Evolutionary conservation across 2,888 invertebrate genomes (phyloP), one percentile per base, ranked within the genome.

Genomic region (Apamea crenata): DNA sequence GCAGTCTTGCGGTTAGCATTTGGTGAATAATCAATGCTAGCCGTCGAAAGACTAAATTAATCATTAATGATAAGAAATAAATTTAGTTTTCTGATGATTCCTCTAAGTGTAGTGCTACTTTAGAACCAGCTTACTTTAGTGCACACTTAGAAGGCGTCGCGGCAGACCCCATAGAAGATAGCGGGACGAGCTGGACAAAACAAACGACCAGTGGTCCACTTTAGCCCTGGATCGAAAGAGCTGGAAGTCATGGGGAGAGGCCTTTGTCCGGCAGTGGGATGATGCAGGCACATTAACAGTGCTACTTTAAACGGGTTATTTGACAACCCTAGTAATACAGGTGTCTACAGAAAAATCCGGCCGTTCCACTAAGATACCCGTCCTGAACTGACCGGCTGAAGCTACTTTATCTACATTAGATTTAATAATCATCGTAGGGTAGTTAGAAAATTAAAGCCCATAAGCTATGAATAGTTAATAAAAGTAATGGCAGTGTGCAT

Each of bases 261-360:
- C 16, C 5, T 47, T 47, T 47, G 16, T 12, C 47, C 16, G 12
- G 47, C 47, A 5, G 5, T 47, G 16, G 14, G 16, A 16, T 3
- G 16, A 47, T 47, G 47, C 47, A 47, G 16, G 47, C 47, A 47
- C 16, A 47, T 47, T 47, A 47, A 16, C 16, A 47, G 47, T 47
- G 47, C 14, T 14, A 32, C 1, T 70, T 25, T 2, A 32, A 61
- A 61, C 32, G 2, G 0, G 3, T 36, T 1, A 29, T 7, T 69
- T 5, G 86, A 21, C 88, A 92, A 70, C 92, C 91, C 90, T 92
- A 85, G 29, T 14, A 61, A 76, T 85, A 90, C 88, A 89, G 87
- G 88, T 90, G 90, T 80, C 70, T 86, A 76, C 75, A 89, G 87
- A 91, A 91, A 90, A 91, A 90, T 91, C 92, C 90, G 81, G 90